Conservation (phyloP, 2,888 invertebrate species). For the Scaptomyza cyrtandrae region DNA sequence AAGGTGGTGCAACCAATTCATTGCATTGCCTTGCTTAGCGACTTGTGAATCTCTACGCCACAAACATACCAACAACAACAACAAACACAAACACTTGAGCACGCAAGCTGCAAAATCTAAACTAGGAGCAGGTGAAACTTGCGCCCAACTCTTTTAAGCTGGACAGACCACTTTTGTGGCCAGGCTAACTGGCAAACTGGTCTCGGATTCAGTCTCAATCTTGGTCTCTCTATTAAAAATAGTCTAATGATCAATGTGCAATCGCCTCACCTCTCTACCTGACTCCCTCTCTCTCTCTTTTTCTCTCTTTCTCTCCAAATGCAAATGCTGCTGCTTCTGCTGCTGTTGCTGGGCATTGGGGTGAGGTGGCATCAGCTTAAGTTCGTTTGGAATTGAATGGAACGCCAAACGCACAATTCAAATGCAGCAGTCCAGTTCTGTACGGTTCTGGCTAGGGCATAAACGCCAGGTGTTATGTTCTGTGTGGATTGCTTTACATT, state of each 20-base stretch:
- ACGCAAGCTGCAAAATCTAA: slow-evolving; percentile 73
- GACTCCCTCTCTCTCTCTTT: not conserved
- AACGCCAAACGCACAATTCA: slow-evolving; percentile 49
- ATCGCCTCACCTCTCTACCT: not conserved
- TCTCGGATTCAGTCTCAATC: slow-evolving; percentile 41
- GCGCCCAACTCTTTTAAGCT: slow-evolving; percentile 52
- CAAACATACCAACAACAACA: not conserved
- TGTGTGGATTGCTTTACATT: slow-evolving; percentile 50
- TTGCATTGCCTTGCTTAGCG: slow-evolving; percentile 12
- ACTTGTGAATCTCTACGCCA: slow-evolving; percentile 52
- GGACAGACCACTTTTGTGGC: slow-evolving; percentile 79
- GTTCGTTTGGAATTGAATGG: slow-evolving; percentile 37
- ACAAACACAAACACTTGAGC: slow-evolving; percentile 66
- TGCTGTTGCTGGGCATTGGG: not conserved
- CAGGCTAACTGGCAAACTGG: slow-evolving; percentile 55
- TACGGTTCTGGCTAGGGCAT: slow-evolving; percentile 53
- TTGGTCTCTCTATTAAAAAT: slow-evolving; percentile 74
- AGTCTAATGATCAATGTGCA: slow-evolving; percentile 74
- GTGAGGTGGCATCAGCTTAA: not conserved
- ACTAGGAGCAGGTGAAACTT: slow-evolving; percentile 77
- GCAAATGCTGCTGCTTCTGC: slow-evolving; percentile 50
- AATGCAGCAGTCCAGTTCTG: slow-evolving; percentile 59
- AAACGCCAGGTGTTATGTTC: slow-evolving; percentile 63
- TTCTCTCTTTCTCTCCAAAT: slow-evolving; percentile 27
- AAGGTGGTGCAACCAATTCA: slow-evolving; percentile 56